Conservation (phyloP, 1,140 invertebrate genomes). For the Thaumatotibia leucotreta region DNA sequence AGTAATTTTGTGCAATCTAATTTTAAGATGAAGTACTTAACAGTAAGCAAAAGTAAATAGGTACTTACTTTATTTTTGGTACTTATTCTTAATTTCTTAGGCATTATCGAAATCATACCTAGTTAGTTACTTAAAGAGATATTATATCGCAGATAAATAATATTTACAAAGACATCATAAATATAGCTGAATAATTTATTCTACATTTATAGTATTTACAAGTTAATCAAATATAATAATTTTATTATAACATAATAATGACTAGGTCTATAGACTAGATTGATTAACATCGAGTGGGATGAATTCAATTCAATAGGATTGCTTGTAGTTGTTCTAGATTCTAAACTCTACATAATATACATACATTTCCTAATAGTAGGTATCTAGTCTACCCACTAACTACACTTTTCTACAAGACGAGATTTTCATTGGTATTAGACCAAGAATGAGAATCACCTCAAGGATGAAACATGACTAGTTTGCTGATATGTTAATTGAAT, state of each 20-base stretch:
- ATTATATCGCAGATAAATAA: background rate
- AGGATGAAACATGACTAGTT: background rate
- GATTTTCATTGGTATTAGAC: background rate
- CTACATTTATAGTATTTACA: slow-evolving; percentile 7
- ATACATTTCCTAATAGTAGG: no score
- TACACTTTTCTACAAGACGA: slow-evolving; percentile 6
- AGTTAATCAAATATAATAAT: slow-evolving; percentile 9
- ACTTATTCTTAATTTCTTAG: no score
- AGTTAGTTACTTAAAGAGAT: background rate
- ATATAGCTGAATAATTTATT: background rate
- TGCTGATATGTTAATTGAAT: no score
- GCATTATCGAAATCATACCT: background rate
- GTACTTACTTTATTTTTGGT: no score
- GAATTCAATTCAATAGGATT: slow-evolving; percentile 52
- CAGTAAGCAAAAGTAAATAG: no score
- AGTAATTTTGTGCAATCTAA: no score
- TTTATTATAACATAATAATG: slow-evolving; percentile 3
- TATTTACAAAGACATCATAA: background rate
- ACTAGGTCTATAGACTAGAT: slow-evolving; percentile 22
- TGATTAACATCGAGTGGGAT: slow-evolving; percentile 23
- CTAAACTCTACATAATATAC: background rate
- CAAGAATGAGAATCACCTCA: background rate
- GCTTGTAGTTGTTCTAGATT: slow-evolving; percentile 19
- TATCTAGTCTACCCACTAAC: background rate
- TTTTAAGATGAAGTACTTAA: no score